A percentile compares a stretch with the other conserved stretches of the same genome.
Evolutionary conservation across 92 coral and sea anemone species (phyloP).

Genomic region (Metridium senile): DNA sequence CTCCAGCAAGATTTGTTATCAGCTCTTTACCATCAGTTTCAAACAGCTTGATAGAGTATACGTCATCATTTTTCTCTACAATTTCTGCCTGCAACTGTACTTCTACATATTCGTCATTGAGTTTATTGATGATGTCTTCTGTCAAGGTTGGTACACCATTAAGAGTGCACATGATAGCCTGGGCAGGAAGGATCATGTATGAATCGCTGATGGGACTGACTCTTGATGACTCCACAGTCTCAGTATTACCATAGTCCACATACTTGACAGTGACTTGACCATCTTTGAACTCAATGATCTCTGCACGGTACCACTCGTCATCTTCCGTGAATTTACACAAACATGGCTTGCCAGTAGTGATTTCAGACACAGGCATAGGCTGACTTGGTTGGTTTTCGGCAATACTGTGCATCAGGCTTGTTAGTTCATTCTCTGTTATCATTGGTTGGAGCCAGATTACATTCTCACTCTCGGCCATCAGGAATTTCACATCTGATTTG

Average conservation of each 20-base stretch:
- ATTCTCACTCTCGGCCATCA: conserved; percentile 66
- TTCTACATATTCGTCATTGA: conserved; percentile 65
- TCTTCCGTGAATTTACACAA: conserved; percentile 74
- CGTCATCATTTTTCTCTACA: conserved; percentile 26
- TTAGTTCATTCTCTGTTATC: conserved; percentile 57
- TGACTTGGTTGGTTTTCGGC: conserved; percentile 40
- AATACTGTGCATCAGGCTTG: conserved; percentile 71
- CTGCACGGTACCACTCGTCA: conserved; percentile 81
- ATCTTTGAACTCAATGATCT: conserved; percentile 41
- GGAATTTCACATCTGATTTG: conserved; percentile 54
- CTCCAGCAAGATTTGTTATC: conserved; percentile 20
- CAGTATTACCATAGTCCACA: conserved; percentile 90
- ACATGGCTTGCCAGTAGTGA: conserved; percentile 44
- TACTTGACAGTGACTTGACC: conserved; percentile 56
- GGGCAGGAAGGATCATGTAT: conserved; percentile 60
- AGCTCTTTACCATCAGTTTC: conserved; percentile 44
- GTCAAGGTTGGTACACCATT: conserved; percentile 36
- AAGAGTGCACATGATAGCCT: conserved; percentile 66
- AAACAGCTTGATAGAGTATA: conserved; percentile 51
- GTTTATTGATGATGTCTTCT: conserved; percentile 32
- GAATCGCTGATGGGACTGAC: conserved; percentile 60
- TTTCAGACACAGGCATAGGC: conserved; percentile 16
- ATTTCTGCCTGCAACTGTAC: conserved; percentile 66
- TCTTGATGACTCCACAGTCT: conserved; percentile 56
- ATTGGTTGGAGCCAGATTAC: conserved; percentile 74